Evolutionary conservation across 1,140 invertebrate genomes (phyloP).

Genomic region (Meloidogyne chitwoodi): DNA sequence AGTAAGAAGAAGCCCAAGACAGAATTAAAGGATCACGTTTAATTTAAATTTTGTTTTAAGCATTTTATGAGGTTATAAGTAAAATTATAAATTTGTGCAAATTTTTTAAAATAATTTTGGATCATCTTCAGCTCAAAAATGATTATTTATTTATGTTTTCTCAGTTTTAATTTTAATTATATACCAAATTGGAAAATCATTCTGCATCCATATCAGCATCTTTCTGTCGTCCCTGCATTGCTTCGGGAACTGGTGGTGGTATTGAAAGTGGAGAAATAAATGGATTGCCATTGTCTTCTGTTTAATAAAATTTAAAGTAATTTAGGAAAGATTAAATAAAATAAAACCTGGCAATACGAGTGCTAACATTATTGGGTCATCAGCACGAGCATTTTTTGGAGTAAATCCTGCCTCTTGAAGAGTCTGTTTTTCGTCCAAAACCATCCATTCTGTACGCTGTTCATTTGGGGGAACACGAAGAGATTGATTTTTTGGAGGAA

Average conservation of each 20-base stretch:
- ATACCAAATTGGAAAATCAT: not conserved
- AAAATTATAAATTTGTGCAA: too few relatives aligned
- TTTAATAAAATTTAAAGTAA: not conserved
- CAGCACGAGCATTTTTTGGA: slow-evolving; percentile 42
- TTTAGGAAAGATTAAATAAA: not conserved
- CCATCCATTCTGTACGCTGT: slow-evolving; percentile 30
- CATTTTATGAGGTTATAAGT: too few relatives aligned
- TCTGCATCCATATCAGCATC: slow-evolving; percentile 15
- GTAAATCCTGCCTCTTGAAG: slow-evolving; percentile 40
- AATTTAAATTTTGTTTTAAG: not conserved
- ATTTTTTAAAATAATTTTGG: too few relatives aligned
- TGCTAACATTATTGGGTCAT: slow-evolving; percentile 38
- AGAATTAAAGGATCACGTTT: not conserved
- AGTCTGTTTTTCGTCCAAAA: slow-evolving; percentile 39
- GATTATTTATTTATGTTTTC: not conserved
- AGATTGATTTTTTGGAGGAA: slow-evolving; percentile 30
- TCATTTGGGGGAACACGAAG: slow-evolving; percentile 28
- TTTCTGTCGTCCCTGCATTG: slow-evolving; percentile 23
- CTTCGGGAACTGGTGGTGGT: slow-evolving; percentile 32
- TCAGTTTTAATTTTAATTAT: not conserved
- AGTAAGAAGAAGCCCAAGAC: not conserved
- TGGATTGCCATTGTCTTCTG: slow-evolving; percentile 17
- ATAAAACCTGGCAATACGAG: slow-evolving; percentile 35
- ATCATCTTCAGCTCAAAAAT: not conserved
- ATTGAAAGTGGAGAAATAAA: slow-evolving; percentile 20